Percentiles rank a stretch among this genome's conserved stretches.
Conservation (phyloP, 2,797 vertebrate genomes). For the Liasis olivaceus region DNA sequence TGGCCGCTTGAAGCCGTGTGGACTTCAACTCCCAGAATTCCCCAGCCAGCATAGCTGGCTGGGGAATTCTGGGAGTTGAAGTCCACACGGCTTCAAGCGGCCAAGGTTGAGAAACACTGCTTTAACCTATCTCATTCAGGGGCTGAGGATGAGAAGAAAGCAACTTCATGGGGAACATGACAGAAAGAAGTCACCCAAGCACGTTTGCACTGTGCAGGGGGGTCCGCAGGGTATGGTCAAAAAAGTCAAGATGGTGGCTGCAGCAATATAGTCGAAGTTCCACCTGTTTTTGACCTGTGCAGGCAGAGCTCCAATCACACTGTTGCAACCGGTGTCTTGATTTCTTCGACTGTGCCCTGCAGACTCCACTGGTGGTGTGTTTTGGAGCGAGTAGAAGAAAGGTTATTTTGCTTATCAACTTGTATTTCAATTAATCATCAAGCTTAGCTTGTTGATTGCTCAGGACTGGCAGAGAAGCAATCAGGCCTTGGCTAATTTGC, state of each 20-base stretch:
- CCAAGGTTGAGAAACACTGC: too few species aligned
- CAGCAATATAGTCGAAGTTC: background rate
- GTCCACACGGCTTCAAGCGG: too few species aligned
- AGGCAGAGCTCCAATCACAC: background rate
- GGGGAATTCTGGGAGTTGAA: too few species aligned
- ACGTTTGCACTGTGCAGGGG: background rate
- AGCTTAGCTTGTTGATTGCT: background rate
- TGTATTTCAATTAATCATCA: background rate
- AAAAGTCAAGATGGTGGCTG: background rate
- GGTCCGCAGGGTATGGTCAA: background rate
- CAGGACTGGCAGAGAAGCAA: background rate
- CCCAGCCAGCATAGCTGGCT: too few species aligned
- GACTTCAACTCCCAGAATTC: too few species aligned
- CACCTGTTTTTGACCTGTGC: too few species aligned
- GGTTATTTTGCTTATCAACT: background rate
- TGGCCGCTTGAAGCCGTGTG: too few species aligned
- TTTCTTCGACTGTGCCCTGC: background rate
- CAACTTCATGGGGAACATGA: too few species aligned
- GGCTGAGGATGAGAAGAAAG: too few species aligned
- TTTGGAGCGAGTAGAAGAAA: background rate
- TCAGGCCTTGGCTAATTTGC: background rate
- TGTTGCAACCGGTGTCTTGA: background rate
- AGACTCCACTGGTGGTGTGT: background rate
- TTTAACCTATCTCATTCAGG: too few species aligned
- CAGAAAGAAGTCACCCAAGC: background rate